These are phyloP conservation scores for Salvelinus sp. DNA, from an alignment of 2,113 vertebrate species.

Conservation along the genomic window DNA sequence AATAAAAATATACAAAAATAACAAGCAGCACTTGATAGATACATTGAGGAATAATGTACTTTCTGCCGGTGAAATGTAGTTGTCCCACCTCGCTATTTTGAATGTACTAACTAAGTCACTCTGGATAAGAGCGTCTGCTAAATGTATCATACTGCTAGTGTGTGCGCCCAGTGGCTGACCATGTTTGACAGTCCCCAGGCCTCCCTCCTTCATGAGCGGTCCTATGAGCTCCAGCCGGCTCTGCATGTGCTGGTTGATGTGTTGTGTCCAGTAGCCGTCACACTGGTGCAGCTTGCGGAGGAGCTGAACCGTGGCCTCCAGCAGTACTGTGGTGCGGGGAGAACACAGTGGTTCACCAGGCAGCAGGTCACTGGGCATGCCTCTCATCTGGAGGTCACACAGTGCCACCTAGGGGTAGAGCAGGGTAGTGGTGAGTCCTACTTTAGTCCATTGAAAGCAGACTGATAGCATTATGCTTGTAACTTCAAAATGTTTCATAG, in stretches of 20 bases:
- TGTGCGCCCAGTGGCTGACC: slow-evolving; percentile 43
- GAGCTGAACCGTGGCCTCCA: slow-evolving; percentile 76
- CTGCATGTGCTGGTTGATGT: slow-evolving; percentile 75
- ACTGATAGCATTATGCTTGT: too few species aligned
- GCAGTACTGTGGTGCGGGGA: slow-evolving; percentile 70
- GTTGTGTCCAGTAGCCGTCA: slow-evolving; percentile 67
- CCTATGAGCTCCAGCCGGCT: slow-evolving; percentile 74
- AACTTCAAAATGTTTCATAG: too few species aligned
- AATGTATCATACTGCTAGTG: too few species aligned
- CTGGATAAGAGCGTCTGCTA: too few species aligned
- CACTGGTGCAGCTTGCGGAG: slow-evolving; percentile 69
- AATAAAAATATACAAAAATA: too few species aligned
- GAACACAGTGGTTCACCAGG: slow-evolving; percentile 79
- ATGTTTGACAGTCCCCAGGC: slow-evolving; percentile 33
- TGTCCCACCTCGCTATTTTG: too few species aligned
- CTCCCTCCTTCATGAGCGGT: slow-evolving; percentile 68
- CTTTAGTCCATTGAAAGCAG: too few species aligned
- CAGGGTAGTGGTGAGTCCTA: neutral
- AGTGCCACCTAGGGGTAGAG: slow-evolving; percentile 68
- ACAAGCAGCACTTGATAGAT: too few species aligned
- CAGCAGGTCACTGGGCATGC: slow-evolving; percentile 76
- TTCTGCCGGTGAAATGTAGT: too few species aligned
- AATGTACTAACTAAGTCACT: too few species aligned
- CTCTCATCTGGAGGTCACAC: slow-evolving; percentile 78
- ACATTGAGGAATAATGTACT: too few species aligned